Percentiles rank a stretch among this genome's conserved stretches.
These are phyloP conservation scores for Cherax quadricarinatus DNA, from an alignment of 1,140 invertebrate genomes.

Conservation along the genomic window DNA sequence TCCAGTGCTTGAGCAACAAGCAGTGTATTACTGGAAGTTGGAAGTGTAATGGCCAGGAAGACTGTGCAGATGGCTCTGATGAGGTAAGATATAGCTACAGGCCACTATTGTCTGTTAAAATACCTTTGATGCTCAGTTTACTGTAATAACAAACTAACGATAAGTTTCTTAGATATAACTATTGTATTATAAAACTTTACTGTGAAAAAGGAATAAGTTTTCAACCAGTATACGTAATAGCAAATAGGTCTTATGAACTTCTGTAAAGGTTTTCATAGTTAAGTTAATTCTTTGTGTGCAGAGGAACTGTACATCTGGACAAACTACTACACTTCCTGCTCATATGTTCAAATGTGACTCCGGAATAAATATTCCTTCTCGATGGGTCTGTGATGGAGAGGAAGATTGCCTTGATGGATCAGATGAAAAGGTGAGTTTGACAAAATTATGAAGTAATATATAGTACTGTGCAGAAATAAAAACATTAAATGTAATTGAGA, in stretches of 20 bases:
- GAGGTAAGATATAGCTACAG: slow-evolving; percentile 38
- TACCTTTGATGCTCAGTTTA: background rate
- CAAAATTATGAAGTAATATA: background rate
- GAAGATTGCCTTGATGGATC: slow-evolving; percentile 90
- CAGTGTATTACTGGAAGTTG: slow-evolving; percentile 74
- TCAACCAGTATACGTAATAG: too few species aligned
- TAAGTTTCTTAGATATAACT: background rate
- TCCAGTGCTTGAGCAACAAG: slow-evolving; percentile 77
- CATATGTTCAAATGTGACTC: slow-evolving; percentile 82
- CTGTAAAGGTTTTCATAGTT: too few species aligned
- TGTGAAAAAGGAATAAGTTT: too few species aligned
- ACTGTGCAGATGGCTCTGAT: slow-evolving; percentile 74
- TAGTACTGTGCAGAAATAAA: too few species aligned
- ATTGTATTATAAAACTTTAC: background rate
- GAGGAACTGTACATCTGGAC: slow-evolving; percentile 2
- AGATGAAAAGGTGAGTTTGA: slow-evolving; percentile 82
- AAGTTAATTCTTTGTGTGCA: background rate
- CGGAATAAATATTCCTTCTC: slow-evolving; percentile 81
- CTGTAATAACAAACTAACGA: background rate
- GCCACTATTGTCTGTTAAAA: background rate
- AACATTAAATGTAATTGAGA: too few species aligned
- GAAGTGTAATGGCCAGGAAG: slow-evolving; percentile 75
- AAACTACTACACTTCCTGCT: background rate
- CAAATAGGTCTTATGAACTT: too few species aligned
- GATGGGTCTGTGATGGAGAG: slow-evolving; percentile 89